phyloP scores from a whole-genome alignment of 2,797 vertebrate species.

The Hyperoplus lanceolatus region DNA sequence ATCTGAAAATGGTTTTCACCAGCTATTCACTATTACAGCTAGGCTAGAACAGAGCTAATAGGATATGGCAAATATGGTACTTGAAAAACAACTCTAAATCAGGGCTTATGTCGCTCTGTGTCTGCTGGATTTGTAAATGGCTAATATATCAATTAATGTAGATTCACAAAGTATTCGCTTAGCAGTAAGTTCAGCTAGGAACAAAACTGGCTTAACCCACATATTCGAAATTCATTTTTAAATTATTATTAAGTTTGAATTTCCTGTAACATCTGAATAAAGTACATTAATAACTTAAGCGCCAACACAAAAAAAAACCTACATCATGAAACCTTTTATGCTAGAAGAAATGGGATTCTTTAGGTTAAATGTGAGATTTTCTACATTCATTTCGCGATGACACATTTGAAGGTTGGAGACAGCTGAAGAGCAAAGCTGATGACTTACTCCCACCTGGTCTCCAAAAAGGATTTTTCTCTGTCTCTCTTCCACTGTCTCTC shows the following conservation, averaged over 20 bases:
- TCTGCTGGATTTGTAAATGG: background rate
- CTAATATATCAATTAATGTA: background rate
- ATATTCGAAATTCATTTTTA: background rate
- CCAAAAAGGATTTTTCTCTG: constrained; percentile 6
- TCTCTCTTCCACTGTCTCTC: constrained; percentile 18
- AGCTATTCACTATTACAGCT: too few species aligned
- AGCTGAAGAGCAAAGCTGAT: constrained; percentile 24
- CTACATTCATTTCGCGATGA: constrained; percentile 21
- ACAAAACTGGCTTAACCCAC: background rate
- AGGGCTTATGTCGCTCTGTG: background rate
- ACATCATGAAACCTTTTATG: background rate
- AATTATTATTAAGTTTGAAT: background rate
- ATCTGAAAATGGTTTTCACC: too few species aligned
- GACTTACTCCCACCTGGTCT: constrained; percentile 38
- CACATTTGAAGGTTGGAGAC: constrained; percentile 18
- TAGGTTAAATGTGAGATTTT: background rate
- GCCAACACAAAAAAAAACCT: background rate
- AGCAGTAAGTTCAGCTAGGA: background rate
- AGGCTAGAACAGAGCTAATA: too few species aligned
- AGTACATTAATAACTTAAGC: background rate
- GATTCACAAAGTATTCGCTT: background rate
- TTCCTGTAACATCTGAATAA: background rate
- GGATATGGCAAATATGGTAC: too few species aligned
- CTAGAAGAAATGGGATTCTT: background rate
- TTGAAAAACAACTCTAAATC: too few species aligned